Evolutionary conservation across 1,140 invertebrate genomes (phyloP).

Genomic region (Plutomurus gul): DNA sequence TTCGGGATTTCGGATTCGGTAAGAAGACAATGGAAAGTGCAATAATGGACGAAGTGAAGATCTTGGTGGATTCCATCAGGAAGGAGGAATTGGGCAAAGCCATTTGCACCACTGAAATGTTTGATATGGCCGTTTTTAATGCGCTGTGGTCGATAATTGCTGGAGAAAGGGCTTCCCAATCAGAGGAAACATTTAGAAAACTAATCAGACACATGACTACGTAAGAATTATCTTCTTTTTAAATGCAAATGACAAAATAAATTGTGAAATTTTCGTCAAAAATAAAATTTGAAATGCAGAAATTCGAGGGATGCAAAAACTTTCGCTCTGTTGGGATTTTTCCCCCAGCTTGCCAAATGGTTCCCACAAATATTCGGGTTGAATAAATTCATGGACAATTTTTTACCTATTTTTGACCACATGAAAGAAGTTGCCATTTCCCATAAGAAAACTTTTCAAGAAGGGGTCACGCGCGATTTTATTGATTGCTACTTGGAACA

Average conservation of each 20-base stretch:
- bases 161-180: neutral
- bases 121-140: constrained; percentile 33
- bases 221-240: too few species aligned
- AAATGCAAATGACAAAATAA: too few species aligned
- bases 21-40: constrained; percentile 56
- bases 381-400: neutral
- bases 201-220: neutral
- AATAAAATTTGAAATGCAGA: neutral
- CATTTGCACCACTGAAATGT: neutral
- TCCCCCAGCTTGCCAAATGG: neutral
- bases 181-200: neutral
- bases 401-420: neutral
- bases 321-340: neutral
- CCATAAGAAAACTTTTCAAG: neutral
- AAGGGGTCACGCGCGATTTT: neutral
- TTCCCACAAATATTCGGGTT: neutral
- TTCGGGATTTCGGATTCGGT: constrained; percentile 57
- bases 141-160: constrained; percentile 32
- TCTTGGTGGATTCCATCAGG: neutral
- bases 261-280: neutral
- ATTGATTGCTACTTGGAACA: neutral
- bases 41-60: constrained; percentile 54
- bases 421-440: neutral
- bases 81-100: constrained; percentile 10
- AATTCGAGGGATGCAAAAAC: neutral